Evolutionary conservation across 2,888 invertebrate genomes (phyloP).

Genomic region (Watsonalla cultraria): DNA sequence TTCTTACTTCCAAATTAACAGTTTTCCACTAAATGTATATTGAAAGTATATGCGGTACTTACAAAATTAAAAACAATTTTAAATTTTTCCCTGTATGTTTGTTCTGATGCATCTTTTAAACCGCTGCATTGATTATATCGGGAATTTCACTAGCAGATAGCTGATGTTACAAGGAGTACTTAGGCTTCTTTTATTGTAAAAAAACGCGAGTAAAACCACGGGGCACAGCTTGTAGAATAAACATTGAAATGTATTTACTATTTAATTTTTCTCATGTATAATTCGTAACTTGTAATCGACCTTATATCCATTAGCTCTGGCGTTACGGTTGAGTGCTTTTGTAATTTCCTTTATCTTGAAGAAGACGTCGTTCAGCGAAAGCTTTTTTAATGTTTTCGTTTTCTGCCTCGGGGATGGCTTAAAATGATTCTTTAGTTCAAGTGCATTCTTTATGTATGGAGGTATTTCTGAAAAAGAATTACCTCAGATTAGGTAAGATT

Average conservation of each 20-base stretch:
- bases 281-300: slow-evolving; percentile 59
- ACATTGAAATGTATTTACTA: not conserved
- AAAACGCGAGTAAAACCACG: no score
- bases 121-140: no score
- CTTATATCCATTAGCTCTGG: slow-evolving; percentile 54
- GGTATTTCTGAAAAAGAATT: slow-evolving; percentile 39
- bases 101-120: no score
- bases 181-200: no score
- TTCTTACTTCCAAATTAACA: no score
- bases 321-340: slow-evolving; percentile 38
- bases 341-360: slow-evolving; percentile 54
- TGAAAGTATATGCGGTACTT: no score
- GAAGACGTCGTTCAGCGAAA: slow-evolving; percentile 45
- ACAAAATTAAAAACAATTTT: no score
- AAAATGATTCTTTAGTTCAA: slow-evolving; percentile 32
- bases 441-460: slow-evolving; percentile 39
- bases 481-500: not conserved
- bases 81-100: no score
- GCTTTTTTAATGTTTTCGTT: slow-evolving; percentile 37
- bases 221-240: no score
- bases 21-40: no score
- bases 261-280: slow-evolving; percentile 11
- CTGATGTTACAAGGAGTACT: no score
- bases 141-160: no score
- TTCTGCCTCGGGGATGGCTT: slow-evolving; percentile 23